Base-by-base conservation (phyloP, 1,140 invertebrate genomes). In the Trissolcus basalis region DNA sequence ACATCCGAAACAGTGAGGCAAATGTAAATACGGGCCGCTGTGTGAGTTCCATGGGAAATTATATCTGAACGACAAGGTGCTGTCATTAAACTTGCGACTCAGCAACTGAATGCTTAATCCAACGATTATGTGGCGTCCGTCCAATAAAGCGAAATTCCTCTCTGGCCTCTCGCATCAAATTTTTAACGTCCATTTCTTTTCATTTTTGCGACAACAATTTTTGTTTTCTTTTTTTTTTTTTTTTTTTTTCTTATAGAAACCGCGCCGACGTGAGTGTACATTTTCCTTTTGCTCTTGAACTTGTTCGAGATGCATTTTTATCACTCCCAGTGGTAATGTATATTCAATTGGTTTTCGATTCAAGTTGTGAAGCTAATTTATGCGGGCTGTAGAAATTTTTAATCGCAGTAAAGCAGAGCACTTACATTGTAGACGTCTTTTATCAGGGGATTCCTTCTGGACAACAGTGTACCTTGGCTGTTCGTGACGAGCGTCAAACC, bases 401-500 rank as follows among this genome's bases (percentile, higher is more conserved):
- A 27, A 27, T 27, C 1, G 19, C 19, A 27, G 6, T 1, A 27
- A 27, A 27, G 19, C 19, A 27, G 19, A 27, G 19, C 19, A 6
- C 19, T 27, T 3, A 27, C 36, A 39, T 39, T 39, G 36, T 39
- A 39, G 9, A 39, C 19, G 13, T 14, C n/a, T 15, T 48, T 48
- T 41, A 58, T 33, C 39, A 19, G 19, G 64, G 60, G 43, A 43
- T 63, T 59, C 33, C 43, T 39, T 45, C 27, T 47, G 54, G 59
- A 65, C 51, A 36, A 54, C 48, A 70, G 36, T 65, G 64, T 65
- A 73, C 68, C 54, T 41, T 12, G 15, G 43, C 10, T 51, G 77
- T 86, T 83, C 84, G 84, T 84, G 85, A 83, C 80, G 81, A 82
- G 78, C 74, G 77, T 77, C 73, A 83, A 79, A 79, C 70, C 65